Evolutionary conservation across 2,797 vertebrate genomes (phyloP).

Genomic region (Scyliorhinus canicula): DNA sequence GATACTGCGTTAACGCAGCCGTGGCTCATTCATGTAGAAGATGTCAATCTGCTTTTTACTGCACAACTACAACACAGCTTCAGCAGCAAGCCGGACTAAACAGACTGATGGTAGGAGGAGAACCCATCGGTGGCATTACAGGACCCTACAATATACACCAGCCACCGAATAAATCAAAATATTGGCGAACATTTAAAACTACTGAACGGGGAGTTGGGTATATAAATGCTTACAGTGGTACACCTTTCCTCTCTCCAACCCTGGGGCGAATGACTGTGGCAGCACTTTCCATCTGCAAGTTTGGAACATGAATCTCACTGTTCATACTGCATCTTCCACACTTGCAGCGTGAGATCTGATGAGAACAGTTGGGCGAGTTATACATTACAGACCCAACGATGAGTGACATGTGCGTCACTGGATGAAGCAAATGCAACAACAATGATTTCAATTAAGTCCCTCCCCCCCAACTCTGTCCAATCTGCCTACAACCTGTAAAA

Average conservation of each 20-base stretch:
- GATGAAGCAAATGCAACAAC: neutral
- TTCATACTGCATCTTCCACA: neutral
- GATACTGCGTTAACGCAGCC: neutral
- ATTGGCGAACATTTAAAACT: neutral
- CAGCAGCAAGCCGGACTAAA: neutral
- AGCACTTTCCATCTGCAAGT: neutral
- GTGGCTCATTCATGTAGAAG: neutral
- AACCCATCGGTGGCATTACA: neutral
- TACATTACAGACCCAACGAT: neutral
- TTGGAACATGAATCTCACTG: neutral
- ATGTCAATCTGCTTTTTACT: neutral
- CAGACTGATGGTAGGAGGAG: neutral
- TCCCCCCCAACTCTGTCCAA: neutral
- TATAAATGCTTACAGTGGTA: neutral
- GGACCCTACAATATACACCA: neutral
- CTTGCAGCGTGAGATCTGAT: neutral
- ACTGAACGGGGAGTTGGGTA: neutral
- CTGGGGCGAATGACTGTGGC: neutral
- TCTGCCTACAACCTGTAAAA: neutral
- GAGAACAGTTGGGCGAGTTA: neutral
- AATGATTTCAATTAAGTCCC: neutral
- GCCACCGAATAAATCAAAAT: neutral
- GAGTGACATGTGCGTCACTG: neutral
- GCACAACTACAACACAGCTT: neutral
- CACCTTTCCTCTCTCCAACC: neutral